Evolutionary conservation across 2,797 vertebrate genomes (phyloP), one percentile per base, ranked within the genome.

Genomic region (Lepus townsendii): DNA sequence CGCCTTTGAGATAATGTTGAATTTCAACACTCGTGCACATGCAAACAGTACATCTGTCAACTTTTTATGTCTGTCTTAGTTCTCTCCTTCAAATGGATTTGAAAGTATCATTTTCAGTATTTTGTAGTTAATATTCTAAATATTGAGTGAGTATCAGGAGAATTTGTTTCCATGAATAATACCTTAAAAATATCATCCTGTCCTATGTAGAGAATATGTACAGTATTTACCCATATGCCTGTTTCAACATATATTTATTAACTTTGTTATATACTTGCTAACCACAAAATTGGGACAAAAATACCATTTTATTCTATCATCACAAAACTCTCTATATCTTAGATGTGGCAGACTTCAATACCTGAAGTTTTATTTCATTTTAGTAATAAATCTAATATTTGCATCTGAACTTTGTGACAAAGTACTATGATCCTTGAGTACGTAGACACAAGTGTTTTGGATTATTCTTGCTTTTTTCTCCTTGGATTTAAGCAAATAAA

Each of bases 111-210:
- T 82, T 72, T 84, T 10, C 30, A 83, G 32, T 62, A 63, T 83
- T 91, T 83, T 84, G 66, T 35, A 71, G 24, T 71, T 69, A 62
- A 68, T 79, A 19, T 52, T 52, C 42, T 75, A 85, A 20, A 16
- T 63, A n/a, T 47, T 72, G 27, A 66, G 7, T 69, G 26, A 88
- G 52, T 35, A 75, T 52, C 60, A 32, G 35, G 52, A 92, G 52
- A n/a, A 76, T 92, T 85, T 83, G 26, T 83, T 84, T 27, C 24
- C 10, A 62, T 80, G 26, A 90, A 73, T 88, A 84, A 95, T 87
- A 65, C 5, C 35, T 88, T 68, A 78, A 85, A 94, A 87, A 80
- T 77, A 65, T 19, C 80, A 9, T 62, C 12, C 26, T 72, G 27
- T 47, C 62, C 47, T 19, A 19, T 7, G 2, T 10, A 47, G 69